Base-by-base conservation (phyloP, 2,797 vertebrate species). In the Etheostoma perlongum region DNA sequence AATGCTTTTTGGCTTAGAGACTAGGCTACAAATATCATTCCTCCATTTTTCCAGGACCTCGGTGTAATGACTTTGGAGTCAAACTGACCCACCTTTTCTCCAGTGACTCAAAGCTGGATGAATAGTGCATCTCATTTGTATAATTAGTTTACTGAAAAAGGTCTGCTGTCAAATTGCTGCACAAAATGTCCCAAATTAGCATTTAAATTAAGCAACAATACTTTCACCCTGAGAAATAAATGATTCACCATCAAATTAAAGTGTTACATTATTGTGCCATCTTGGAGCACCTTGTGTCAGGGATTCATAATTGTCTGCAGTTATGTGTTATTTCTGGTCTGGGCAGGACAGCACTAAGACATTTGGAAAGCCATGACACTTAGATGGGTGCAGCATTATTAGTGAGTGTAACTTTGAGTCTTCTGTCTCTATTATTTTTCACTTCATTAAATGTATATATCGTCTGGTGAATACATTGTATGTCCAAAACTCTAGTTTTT, bases 141-240 rank as follows among this genome's bases (percentile, higher is more conserved):
- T 86, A 76, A 89, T 81, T 78, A 78, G 74, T 82, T 76, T 74
- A 63, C 53, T 60, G 42, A 59, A 58, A 78, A 70, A 46, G 42
- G 12, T 44, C 57, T 8, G 11, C 51, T 30, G 9, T 63, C 58
- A 30, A 63, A 60, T 64, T 0, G 14, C 54, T 25, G 47, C 7
- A 2, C 44, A 74, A 78, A 76, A 84, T 64, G 67, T 57, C 15
- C 25, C 2, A 66, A 49, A 91, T 88, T 83, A 74, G 78, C 80
- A 87, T 91, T 88, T 89, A 85, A 86, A 90, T 89, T 8, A 76
- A 81, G 71, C 23, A 1, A 21, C 53, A 65, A 48, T 74, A 65
- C 52, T 65, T 57, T 57, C 40, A 23, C 44, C 55, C 71, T 66
- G 51, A 66, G 74, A 70, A 6, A 60, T 21, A 74, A 71, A 30